Evolutionary conservation across 2,113 vertebrate genomes (phyloP).

Genomic region (Charadrius vociferus): DNA sequence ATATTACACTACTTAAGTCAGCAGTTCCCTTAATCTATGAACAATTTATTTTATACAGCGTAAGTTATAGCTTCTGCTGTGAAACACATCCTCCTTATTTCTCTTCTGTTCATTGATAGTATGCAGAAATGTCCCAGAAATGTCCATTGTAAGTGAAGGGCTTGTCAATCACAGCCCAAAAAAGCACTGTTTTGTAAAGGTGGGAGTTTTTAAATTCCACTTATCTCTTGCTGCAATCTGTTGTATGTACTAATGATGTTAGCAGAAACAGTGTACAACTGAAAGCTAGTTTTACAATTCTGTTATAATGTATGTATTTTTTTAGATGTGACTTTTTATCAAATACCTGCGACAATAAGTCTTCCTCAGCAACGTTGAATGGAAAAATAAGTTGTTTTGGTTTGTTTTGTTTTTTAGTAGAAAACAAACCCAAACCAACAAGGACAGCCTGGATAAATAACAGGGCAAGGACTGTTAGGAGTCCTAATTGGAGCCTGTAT

Average conservation of each 20-base stretch:
- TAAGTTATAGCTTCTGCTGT: not conserved
- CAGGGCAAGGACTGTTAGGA: not conserved
- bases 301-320: not conserved
- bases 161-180: not conserved
- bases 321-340: not conserved
- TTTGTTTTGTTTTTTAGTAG: no score
- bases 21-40: not conserved
- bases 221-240: not conserved
- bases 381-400: not conserved
- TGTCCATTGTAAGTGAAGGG: not conserved
- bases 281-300: not conserved
- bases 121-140: not conserved
- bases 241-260: not conserved
- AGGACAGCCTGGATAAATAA: not conserved
- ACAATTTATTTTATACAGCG: not conserved
- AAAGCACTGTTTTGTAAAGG: not conserved
- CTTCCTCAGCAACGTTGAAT: not conserved
- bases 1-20: not conserved
- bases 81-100: not conserved
- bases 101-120: not conserved
- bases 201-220: rapidly evolving
- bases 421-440: not conserved
- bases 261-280: not conserved
- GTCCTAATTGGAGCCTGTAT: not conserved
- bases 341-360: not conserved